Evolutionary conservation across 2,113 vertebrate species (phyloP).

Genomic region (Falco punctatus): DNA sequence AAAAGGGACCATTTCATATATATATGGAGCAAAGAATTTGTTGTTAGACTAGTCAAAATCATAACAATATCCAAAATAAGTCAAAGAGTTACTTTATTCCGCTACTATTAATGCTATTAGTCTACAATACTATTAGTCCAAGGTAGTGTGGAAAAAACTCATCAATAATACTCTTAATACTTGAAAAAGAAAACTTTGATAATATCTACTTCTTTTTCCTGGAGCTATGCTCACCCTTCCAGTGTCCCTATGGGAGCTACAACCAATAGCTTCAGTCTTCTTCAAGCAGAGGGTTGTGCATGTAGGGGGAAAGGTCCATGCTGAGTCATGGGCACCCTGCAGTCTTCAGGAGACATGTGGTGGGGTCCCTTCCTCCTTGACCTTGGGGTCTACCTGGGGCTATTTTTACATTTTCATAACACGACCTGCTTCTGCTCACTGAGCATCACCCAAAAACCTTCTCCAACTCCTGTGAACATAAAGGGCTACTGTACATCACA

Average conservation of each 20-base stretch:
- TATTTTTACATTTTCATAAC: background rate
- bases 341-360: background rate
- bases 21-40: background rate
- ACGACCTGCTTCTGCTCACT: background rate
- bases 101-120: background rate
- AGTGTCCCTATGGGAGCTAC: background rate
- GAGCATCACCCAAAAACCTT: background rate
- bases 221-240: background rate
- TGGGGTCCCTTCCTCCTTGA: background rate
- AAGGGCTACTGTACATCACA: background rate
- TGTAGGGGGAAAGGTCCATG: accelerated
- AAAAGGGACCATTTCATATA: background rate
- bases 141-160: background rate
- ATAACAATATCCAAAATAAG: background rate
- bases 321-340: background rate
- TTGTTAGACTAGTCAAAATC: background rate
- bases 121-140: background rate
- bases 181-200: background rate
- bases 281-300: background rate
- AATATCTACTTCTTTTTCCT: background rate
- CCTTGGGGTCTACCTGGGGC: background rate
- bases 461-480: background rate
- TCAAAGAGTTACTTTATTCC: background rate
- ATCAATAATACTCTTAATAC: background rate
- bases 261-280: background rate